Conservation (phyloP, 1,140 invertebrate genomes). For the Drosophila kohkoa region DNA sequence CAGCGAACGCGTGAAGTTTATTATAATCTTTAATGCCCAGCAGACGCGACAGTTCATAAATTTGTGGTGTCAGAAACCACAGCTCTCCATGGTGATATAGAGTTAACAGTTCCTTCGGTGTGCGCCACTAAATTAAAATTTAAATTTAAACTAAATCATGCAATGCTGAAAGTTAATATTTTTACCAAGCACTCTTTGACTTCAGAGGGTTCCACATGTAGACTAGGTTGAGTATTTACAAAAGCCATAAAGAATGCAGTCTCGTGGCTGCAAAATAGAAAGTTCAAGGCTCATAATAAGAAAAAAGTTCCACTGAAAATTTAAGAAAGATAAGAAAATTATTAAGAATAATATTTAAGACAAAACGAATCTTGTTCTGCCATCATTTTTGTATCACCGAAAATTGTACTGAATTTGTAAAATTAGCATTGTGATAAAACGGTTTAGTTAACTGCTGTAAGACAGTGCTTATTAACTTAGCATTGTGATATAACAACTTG, state of each 20-base stretch:
- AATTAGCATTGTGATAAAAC: no score
- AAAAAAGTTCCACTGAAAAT: background rate
- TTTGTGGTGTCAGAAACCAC: constrained; percentile 86
- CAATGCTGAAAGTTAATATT: background rate
- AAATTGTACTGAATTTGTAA: no score
- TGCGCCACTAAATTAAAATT: constrained; percentile 85
- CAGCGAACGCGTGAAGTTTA: constrained; percentile 42
- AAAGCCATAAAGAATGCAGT: constrained; percentile 92
- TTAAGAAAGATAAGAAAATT: no score
- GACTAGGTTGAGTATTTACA: constrained; percentile 86
- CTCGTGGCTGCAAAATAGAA: constrained; percentile 86
- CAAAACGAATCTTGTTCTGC: no score
- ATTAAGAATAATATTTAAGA: no score
- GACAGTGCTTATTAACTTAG: no score
- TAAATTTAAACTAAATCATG: background rate
- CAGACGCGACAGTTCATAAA: constrained; percentile 86
- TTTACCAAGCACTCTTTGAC: constrained; percentile 89
- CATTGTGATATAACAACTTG: constrained; percentile 6
- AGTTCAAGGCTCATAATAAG: background rate
- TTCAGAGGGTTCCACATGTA: constrained; percentile 88
- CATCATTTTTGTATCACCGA: no score
- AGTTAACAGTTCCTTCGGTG: constrained; percentile 78
- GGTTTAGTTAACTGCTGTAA: no score
- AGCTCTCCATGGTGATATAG: constrained; percentile 65
- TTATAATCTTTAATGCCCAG: constrained; percentile 34